Evolutionary conservation across 2,888 invertebrate species (phyloP), one percentile per base, ranked within the genome.

Genomic region (Cepaea hortensis): DNA sequence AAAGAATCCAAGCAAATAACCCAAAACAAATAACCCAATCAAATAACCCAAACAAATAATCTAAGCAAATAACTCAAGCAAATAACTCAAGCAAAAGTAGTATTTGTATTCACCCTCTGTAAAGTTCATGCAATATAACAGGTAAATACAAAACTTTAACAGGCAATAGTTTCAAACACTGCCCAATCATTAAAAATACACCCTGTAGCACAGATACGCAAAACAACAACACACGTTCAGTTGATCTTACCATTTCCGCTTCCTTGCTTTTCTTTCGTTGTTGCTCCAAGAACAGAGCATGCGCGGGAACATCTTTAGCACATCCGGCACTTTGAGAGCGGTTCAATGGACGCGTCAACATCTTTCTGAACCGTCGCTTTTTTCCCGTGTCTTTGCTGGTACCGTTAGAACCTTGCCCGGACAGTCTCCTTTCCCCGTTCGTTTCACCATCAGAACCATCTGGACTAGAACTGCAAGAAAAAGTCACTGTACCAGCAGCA

Each of bases 241-340:
- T n/a, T 13, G 18, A 15, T 77, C 87, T 87, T 82, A 89, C 89
- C 85, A 82, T 73, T 75, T 89, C 87, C n/a, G 70, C 85, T 65
- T 86, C 90, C 70, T 79, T 87, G 62, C 76, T 73, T n/a, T 81
- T 86, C 15, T 87, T 84, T 20, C 84, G 87, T 50, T 89, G 88
- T 75, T 90, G 89, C 76, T 91, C 90, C 48, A 94, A 87, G 87
- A 94, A 94, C 62, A 93, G 92, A 15, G 94, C 94, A 90, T 94
- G 93, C 1, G 93, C 92, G 5, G 94, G 94, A 4, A 94, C 92
- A 85, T 94, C 94, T 87, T 94, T 93, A 48, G 93, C 93, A 89
- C 94, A 93, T 46, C 95, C 94, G 6, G 94, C 93, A 95, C 96
- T 98, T 85, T 93, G 93, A 87, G 93, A 93, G 61, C 94, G 87